Percentiles rank a stretch among this genome's conserved stretches.
Conservation (phyloP, 1,140 invertebrate genomes). For the Lepidostoma basale region DNA sequence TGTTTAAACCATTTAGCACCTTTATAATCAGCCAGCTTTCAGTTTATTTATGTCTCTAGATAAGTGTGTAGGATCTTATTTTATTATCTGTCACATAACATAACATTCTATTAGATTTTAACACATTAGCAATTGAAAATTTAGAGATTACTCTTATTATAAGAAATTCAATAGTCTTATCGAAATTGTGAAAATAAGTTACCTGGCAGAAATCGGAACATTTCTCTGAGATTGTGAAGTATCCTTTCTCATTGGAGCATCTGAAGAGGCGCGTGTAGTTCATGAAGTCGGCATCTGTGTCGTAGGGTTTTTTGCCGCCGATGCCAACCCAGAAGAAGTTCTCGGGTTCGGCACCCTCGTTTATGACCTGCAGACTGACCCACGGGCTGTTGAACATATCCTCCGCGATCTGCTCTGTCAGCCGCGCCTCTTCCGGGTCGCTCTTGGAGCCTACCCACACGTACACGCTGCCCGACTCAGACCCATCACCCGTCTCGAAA, state of each 20-base stretch:
- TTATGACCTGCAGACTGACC: slow-evolving; percentile 86
- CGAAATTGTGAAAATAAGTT: no score
- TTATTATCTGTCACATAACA: no score
- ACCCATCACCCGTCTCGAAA: slow-evolving; percentile 88
- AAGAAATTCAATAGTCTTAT: no score
- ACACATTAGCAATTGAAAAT: no score
- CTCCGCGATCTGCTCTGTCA: slow-evolving; percentile 93
- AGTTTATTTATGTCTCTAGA: no score
- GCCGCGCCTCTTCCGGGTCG: slow-evolving; percentile 84
- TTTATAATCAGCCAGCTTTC: no score
- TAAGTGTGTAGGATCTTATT: no score
- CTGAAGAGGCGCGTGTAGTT: slow-evolving; percentile 93
- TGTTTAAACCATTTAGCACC: no score
- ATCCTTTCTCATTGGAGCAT: slow-evolving; percentile 99
- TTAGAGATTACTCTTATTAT: no score
- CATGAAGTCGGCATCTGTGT: slow-evolving; percentile 91
- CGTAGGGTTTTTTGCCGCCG: slow-evolving; percentile 92
- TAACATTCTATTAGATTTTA: no score
- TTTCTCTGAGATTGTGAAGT: slow-evolving; percentile 98
- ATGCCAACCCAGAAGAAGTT: slow-evolving; percentile 99
- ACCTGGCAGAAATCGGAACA: slow-evolving; percentile 99
- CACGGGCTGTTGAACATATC: slow-evolving; percentile 91
- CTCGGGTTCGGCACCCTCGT: slow-evolving; percentile 97
- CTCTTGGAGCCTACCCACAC: slow-evolving; percentile 95
- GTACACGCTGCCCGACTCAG: slow-evolving; percentile 91